Base-by-base conservation (phyloP, 2,888 invertebrate species). In the Perizoma affinitatum region DNA sequence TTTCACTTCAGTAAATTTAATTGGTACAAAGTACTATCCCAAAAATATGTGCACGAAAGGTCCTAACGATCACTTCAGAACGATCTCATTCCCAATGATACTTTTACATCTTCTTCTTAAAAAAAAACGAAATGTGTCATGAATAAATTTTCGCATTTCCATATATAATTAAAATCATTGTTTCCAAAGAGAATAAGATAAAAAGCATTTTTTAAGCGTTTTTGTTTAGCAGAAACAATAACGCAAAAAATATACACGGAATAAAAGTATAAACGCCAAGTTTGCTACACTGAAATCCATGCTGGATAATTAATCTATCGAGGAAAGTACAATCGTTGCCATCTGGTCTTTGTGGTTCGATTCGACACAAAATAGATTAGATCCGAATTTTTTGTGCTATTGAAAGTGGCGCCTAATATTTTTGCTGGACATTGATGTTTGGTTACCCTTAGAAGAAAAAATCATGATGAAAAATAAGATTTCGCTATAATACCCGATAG, bases 271-370 rank as follows among this genome's bases (percentile, higher is more conserved):
- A 6, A 44, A 56, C 42, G 42, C 38, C 8, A 51, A 50, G 47
- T 49, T 36, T 46, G 7, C 47, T 40, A 5, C 41, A 10, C 45
- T 45, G 35, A 49, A 57, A 60, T 42, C 40, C 48, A 47, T n/a
- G n/a, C 48, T 22, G 40, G 10, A 53, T 56, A 56, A 49, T 53
- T 48, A 53, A 57, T 53, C 56, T 57, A 49, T 49, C 34, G 47
- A 42, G 53, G 44, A 47, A 52, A 56, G 40, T 56, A 43, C 53
- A 56, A 53, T 33, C 44, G 53, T 45, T 53, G 53, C 49, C 53
- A 57, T 45, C 56, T 42, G 36, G 11, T 40, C 48, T 53, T 61
- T 61, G 51, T 61, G 61, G 56, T 49, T 8, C 9, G 52, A 42
- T 54, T 36, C 6, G 8, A 10, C 52, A 53, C 48, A 53, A 58